Percentiles rank a stretch among this genome's conserved stretches.
Evolutionary conservation across 2,797 vertebrate species (phyloP).

Genomic region (Hozukius guyotensis): DNA sequence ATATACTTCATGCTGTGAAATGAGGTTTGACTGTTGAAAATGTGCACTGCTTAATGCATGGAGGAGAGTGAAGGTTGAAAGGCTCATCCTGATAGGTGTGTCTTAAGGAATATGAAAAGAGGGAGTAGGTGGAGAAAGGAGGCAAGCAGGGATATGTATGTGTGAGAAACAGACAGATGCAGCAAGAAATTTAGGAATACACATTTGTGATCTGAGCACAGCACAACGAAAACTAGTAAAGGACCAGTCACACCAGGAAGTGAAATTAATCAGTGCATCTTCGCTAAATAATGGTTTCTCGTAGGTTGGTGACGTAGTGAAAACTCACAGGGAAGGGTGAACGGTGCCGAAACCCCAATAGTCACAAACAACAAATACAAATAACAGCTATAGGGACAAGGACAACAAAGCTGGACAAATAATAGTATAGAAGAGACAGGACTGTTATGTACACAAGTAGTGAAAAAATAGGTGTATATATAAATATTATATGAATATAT

Average conservation of each 20-base stretch:
- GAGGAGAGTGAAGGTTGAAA: constrained; percentile 41
- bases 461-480: too few species aligned
- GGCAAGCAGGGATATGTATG: background rate
- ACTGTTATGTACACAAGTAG: too few species aligned
- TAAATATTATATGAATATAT: too few species aligned
- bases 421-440: too few species aligned
- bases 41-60: constrained; percentile 50
- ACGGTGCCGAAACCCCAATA: background rate
- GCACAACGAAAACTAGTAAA: background rate
- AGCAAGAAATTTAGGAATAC: background rate
- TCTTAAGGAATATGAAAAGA: background rate
- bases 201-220: background rate
- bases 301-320: background rate
- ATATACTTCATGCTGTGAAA: constrained; percentile 57
- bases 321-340: background rate
- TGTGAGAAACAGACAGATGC: background rate
- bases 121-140: background rate
- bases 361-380: too few species aligned
- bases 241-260: background rate
- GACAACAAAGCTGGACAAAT: too few species aligned
- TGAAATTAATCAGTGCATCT: background rate
- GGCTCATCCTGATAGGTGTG: constrained; percentile 25
- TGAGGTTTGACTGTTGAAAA: constrained; percentile 57
- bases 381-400: too few species aligned
- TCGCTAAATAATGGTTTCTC: background rate